Evolutionary conservation across 2,113 vertebrate genomes (phyloP).

Genomic region (Dendropsophus ebraccatus): DNA sequence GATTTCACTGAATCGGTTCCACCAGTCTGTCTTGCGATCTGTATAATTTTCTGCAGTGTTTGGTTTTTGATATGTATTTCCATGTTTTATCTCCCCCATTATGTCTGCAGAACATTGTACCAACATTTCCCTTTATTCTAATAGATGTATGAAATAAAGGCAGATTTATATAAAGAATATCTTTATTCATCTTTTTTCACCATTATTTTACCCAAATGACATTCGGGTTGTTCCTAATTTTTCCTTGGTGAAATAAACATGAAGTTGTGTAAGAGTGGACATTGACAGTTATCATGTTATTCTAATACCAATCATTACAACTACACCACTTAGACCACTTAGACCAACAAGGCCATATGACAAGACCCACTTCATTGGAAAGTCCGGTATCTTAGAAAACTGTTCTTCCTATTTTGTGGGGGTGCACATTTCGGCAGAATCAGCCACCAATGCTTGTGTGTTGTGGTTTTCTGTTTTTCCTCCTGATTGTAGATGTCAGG

Average conservation of each 20-base stretch:
- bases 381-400: too few species aligned
- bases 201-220: neutral
- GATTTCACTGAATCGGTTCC: neutral
- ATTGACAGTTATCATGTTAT: too few species aligned
- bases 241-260: neutral
- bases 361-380: too few species aligned
- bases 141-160: constrained; percentile 25
- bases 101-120: constrained; percentile 8
- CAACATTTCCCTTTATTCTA: neutral
- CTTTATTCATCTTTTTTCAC: neutral
- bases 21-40: neutral
- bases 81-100: neutral
- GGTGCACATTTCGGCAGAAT: too few species aligned
- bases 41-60: constrained; percentile 14
- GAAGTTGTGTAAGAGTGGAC: neutral
- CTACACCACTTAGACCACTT: too few species aligned
- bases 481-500: too few species aligned
- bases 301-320: too few species aligned
- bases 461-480: too few species aligned
- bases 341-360: neutral
- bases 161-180: constrained; percentile 13
- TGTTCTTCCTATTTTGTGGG: too few species aligned
- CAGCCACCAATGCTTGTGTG: too few species aligned
- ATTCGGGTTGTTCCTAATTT: neutral
- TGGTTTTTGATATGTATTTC: constrained; percentile 7